Conservation (phyloP, 2,797 vertebrate genomes). For the Poeciliopsis paucimaculata region DNA sequence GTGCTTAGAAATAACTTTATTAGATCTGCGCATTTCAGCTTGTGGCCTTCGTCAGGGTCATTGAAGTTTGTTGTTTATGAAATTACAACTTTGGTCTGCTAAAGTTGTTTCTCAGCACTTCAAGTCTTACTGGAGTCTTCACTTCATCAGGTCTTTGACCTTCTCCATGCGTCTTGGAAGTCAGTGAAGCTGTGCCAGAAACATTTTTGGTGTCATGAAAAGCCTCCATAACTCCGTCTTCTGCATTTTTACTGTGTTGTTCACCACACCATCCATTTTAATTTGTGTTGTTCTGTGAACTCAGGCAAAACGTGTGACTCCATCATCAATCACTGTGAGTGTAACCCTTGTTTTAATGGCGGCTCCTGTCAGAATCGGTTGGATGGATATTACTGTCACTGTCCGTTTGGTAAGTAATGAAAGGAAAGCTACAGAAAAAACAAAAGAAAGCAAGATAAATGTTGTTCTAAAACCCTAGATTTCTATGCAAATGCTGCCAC, state of each 20-base stretch:
- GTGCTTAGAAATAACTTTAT: neutral
- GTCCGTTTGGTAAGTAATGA: slow-evolving; percentile 93
- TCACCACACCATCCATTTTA: slow-evolving; percentile 80
- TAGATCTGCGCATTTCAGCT: no score
- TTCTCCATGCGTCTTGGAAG: neutral
- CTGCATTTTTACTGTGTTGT: slow-evolving; percentile 54
- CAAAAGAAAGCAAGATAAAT: slow-evolving; percentile 44
- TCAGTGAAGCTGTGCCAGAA: neutral
- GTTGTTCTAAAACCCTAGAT: slow-evolving; percentile 26
- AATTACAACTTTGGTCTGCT: neutral
- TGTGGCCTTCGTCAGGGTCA: no score
- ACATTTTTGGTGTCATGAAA: slow-evolving; percentile 46
- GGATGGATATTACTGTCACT: slow-evolving; percentile 96
- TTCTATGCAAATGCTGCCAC: slow-evolving; percentile 46
- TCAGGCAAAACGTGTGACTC: slow-evolving; percentile 95
- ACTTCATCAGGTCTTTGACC: neutral
- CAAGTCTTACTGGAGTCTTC: neutral
- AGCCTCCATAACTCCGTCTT: slow-evolving; percentile 50
- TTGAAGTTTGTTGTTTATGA: no score
- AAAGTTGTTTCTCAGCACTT: neutral
- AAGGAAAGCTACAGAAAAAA: slow-evolving; percentile 39
- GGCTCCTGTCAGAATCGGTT: slow-evolving; percentile 96
- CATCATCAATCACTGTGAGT: slow-evolving; percentile 97
- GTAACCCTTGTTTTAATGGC: slow-evolving; percentile 98
- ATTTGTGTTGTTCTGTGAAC: slow-evolving; percentile 84